Evolutionary conservation across 2,113 vertebrate genomes (phyloP).

Genomic region (Nothoprocta perdicaria): DNA sequence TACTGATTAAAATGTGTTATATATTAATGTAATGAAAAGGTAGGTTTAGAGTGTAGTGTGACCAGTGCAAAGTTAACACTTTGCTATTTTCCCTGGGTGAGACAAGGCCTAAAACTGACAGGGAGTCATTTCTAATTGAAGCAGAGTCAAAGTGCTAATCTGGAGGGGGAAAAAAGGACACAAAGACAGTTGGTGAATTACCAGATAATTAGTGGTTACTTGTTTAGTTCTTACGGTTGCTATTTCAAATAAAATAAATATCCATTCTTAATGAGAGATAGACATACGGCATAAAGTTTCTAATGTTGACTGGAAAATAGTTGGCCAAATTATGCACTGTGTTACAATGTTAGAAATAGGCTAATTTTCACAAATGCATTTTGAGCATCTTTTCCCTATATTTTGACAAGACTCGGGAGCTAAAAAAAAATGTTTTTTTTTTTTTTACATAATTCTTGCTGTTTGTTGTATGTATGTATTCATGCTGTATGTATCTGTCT

Average conservation of each 20-base stretch:
- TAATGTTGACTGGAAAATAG: conserved; percentile 2
- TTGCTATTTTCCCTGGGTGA: background rate
- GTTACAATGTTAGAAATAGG: conserved; percentile 11
- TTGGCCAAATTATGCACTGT: conserved; percentile 2
- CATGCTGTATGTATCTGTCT: too few relatives aligned
- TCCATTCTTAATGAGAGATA: background rate
- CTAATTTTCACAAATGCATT: background rate
- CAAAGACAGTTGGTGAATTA: background rate
- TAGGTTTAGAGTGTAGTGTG: background rate
- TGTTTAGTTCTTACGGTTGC: background rate
- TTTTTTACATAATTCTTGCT: background rate
- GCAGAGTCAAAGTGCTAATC: background rate
- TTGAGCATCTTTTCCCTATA: background rate
- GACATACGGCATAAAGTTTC: conserved; percentile 38
- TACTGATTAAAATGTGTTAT: background rate
- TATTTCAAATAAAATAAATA: conserved; percentile 23
- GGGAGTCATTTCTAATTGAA: background rate
- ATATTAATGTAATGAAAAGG: background rate
- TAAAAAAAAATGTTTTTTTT: background rate
- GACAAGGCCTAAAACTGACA: background rate
- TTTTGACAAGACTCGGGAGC: background rate
- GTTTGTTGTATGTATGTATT: background rate
- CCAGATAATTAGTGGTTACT: background rate
- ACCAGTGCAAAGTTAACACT: background rate
- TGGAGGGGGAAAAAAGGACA: background rate